Percentiles rank a stretch among this genome's conserved stretches.
Conservation (phyloP, 1,140 invertebrate species). For the Aphaenogaster rudis region DNA sequence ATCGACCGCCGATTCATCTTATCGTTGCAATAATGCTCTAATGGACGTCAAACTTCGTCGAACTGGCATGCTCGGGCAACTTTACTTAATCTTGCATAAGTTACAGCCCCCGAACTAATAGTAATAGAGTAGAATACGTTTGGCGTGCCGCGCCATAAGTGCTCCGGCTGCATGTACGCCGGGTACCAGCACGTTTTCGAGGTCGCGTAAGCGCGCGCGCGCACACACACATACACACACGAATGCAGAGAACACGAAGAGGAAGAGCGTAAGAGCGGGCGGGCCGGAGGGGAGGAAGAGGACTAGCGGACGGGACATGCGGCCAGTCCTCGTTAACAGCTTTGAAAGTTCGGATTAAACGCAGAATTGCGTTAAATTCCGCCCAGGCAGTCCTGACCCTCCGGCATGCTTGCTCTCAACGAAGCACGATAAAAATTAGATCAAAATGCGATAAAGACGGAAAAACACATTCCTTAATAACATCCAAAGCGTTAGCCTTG, state of each 20-base stretch:
- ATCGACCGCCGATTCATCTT: slow-evolving; percentile 63
- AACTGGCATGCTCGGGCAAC: slow-evolving; percentile 69
- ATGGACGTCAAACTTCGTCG: slow-evolving; percentile 75
- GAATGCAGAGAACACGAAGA: slow-evolving; percentile 2
- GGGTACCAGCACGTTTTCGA: slow-evolving; percentile 36
- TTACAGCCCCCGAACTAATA: slow-evolving; percentile 59
- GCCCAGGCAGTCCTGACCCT: slow-evolving; percentile 34
- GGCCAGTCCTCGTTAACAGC: slow-evolving; percentile 70
- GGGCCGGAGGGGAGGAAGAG: slow-evolving; percentile 18
- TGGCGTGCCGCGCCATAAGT: slow-evolving; percentile 57
- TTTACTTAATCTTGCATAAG: slow-evolving; percentile 76
- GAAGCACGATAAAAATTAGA: slow-evolving; percentile 52
- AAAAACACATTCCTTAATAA: slow-evolving; percentile 57
- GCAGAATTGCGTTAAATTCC: slow-evolving; percentile 76
- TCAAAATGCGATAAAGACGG: slow-evolving; percentile 55
- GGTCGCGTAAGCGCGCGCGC: not conserved
- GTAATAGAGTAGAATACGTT: slow-evolving; percentile 65
- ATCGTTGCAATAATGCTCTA: slow-evolving; percentile 66
- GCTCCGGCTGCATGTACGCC: slow-evolving; percentile 56
- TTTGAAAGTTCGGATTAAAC: slow-evolving; percentile 76
- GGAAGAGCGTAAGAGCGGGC: slow-evolving; percentile 32
- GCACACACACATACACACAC: not conserved
- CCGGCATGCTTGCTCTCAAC: slow-evolving; percentile 28
- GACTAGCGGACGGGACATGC: slow-evolving; percentile 66
- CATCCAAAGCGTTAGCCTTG: not conserved